Evolutionary conservation across 2,888 invertebrate genomes (phyloP).

Genomic region (Amblyjoppa proteus): DNA sequence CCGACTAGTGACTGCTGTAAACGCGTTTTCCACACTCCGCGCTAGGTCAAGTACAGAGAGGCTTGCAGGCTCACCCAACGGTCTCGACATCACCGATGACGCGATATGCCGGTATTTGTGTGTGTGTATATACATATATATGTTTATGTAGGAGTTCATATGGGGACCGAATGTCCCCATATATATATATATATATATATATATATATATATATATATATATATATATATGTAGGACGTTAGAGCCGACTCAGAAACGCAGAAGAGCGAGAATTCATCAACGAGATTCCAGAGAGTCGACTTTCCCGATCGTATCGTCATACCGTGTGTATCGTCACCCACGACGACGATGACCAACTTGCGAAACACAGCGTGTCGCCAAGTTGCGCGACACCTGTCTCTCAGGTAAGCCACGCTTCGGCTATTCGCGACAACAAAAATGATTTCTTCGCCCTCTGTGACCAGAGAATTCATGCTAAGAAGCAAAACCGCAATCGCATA

Average conservation of each 20-base stretch:
- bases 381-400: constrained; percentile 49
- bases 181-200: not conserved
- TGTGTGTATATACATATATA: not conserved
- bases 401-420: not conserved
- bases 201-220: too few relatives aligned
- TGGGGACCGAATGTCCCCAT: too few relatives aligned
- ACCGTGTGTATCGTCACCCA: constrained; percentile 45
- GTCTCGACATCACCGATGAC: constrained; percentile 9
- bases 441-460: not conserved
- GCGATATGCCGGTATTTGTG: not conserved
- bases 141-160: too few relatives aligned
- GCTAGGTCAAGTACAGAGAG: constrained; percentile 64
- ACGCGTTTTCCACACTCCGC: constrained; percentile 55
- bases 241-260: not conserved
- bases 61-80: not conserved
- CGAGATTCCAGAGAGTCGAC: constrained; percentile 55
- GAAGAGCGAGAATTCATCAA: constrained; percentile 29
- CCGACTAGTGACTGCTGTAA: constrained; percentile 20
- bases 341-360: constrained; percentile 64
- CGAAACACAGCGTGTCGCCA: constrained; percentile 53
- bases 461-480: not conserved
- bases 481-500: not conserved
- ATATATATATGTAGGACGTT: not conserved
- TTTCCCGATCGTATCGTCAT: constrained; percentile 68
- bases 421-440: constrained; percentile 1